phyloP scores from a whole-genome alignment of 2,113 vertebrate genomes.

The Scopus umbretta region DNA sequence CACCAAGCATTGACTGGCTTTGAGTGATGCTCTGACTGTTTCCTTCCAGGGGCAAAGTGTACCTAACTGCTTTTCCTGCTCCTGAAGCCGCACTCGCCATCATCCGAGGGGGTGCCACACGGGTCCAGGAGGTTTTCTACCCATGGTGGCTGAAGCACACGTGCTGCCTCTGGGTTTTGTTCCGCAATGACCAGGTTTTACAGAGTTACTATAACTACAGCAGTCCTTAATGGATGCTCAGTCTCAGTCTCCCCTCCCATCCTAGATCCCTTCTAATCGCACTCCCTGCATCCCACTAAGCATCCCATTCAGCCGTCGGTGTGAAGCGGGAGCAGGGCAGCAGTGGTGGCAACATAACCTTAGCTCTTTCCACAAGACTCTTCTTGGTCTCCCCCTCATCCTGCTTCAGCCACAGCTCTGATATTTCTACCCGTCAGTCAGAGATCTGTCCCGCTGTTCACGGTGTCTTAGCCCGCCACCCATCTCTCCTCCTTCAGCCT shows the following conservation, averaged over 20 bases:
- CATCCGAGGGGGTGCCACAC: conserved; percentile 68
- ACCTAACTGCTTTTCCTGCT: conserved; percentile 66
- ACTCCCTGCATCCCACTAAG: not conserved
- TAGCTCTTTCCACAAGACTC: not conserved
- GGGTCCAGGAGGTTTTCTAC: conserved; percentile 73
- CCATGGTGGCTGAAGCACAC: conserved; percentile 69
- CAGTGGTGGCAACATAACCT: not conserved
- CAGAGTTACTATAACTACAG: conserved; percentile 67
- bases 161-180: conserved; percentile 67
- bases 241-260: not conserved
- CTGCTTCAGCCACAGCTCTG: not conserved
- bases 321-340: not conserved
- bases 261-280: not conserved
- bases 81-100: conserved; percentile 79
- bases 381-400: not conserved
- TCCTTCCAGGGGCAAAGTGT: conserved; percentile 61
- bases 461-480: not conserved
- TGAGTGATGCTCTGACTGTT: not conserved
- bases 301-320: not conserved
- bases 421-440: not conserved
- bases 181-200: conserved; percentile 61
- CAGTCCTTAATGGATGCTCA: not conserved
- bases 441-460: not conserved
- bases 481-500: not conserved
- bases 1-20: not conserved